These are phyloP conservation scores for Trachythela sp. DNA, from an alignment of 64 coral and sea anemone genomes.

Conservation along the genomic window DNA sequence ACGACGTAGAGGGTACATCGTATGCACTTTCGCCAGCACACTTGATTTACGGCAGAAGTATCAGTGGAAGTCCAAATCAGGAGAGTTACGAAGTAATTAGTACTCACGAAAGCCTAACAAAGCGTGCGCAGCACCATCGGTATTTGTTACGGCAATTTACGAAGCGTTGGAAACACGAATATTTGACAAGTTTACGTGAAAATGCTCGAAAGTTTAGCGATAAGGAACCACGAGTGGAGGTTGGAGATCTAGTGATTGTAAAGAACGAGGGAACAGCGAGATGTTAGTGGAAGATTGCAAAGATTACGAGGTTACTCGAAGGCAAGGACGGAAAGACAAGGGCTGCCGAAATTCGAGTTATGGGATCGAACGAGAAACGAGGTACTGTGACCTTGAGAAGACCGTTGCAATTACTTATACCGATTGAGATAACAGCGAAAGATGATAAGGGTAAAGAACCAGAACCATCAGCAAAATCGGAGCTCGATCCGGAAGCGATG, in stretches of 20 bases:
- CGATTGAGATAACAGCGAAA: no score
- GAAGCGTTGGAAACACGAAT: not conserved
- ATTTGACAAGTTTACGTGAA: not conserved
- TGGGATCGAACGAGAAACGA: no score
- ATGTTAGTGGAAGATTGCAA: constrained; percentile 5
- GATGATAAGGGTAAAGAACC: no score
- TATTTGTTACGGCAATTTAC: not conserved
- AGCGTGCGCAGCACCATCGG: not conserved
- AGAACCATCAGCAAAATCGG: no score
- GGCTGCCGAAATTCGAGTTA: no score
- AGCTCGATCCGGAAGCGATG: no score
- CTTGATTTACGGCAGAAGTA: not conserved
- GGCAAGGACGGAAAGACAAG: not conserved
- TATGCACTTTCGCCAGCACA: constrained; percentile 21
- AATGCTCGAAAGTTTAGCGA: not conserved
- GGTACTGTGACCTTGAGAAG: no score
- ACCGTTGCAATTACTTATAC: no score
- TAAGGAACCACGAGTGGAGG: not conserved
- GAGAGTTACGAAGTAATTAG: constrained; percentile 15
- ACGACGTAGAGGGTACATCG: constrained; percentile 13
- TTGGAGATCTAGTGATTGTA: not conserved
- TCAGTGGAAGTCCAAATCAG: not conserved
- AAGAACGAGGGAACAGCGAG: not conserved
- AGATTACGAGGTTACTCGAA: not conserved
- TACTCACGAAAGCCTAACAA: not conserved